Evolutionary conservation across 2,797 vertebrate genomes (phyloP).

Genomic region (Mus minutoides): DNA sequence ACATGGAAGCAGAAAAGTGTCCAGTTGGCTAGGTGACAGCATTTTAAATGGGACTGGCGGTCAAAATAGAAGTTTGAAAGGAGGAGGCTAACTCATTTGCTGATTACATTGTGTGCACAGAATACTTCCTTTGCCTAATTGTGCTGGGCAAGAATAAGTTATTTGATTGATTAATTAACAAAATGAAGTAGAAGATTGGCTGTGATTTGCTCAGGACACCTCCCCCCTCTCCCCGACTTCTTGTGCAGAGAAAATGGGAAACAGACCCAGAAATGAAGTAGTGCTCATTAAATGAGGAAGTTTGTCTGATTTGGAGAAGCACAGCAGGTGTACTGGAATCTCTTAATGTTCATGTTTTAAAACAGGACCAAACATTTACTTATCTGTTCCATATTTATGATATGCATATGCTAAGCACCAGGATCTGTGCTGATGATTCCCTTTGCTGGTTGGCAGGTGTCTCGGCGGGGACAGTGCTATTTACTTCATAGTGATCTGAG

Average conservation of each 20-base stretch:
- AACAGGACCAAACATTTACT: slow-evolving; percentile 22
- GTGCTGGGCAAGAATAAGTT: slow-evolving; percentile 55
- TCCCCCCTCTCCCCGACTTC: neutral
- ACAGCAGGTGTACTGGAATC: neutral
- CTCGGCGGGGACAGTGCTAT: neutral
- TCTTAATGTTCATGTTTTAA: neutral
- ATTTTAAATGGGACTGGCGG: slow-evolving; percentile 44
- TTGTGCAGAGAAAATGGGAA: neutral
- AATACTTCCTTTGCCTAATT: slow-evolving; percentile 53
- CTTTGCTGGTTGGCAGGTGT: neutral
- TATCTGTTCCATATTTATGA: slow-evolving; percentile 14
- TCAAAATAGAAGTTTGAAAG: slow-evolving; percentile 62
- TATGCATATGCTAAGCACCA: neutral
- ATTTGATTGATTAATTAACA: slow-evolving; percentile 26
- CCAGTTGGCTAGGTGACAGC: slow-evolving; percentile 70
- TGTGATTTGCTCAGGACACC: neutral
- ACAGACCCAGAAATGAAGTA: neutral
- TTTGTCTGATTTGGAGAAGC: neutral
- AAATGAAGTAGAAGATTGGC: slow-evolving; percentile 23
- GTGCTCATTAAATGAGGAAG: neutral
- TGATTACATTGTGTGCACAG: slow-evolving; percentile 33
- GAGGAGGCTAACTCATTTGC: slow-evolving; percentile 66
- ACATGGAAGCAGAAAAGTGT: slow-evolving; percentile 29
- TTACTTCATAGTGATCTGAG: neutral
- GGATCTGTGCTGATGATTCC: neutral